Evolutionary conservation across 2,888 invertebrate species (phyloP).

Genomic region (Osmoderma eremita): DNA sequence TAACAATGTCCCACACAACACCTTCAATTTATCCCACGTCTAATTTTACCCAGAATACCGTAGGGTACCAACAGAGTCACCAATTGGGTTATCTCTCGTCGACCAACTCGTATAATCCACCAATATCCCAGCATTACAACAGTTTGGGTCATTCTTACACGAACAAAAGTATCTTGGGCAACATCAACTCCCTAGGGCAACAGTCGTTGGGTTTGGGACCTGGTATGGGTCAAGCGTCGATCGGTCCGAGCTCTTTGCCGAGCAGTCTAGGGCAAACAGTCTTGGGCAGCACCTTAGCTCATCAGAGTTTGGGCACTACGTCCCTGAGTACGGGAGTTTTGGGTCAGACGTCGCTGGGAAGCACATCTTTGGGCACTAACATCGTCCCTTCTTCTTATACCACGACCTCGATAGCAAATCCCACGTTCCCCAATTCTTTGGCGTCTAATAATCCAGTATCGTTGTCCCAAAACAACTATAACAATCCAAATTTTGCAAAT

Average conservation of each 20-base stretch:
- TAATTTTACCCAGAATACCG: slow-evolving; percentile 65
- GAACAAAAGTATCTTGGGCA: slow-evolving; percentile 54
- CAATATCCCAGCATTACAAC: slow-evolving; percentile 58
- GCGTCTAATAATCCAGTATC: slow-evolving; percentile 56
- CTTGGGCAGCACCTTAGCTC: slow-evolving; percentile 39
- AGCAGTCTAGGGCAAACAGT: slow-evolving; percentile 54
- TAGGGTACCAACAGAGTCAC: slow-evolving; percentile 25
- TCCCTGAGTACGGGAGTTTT: slow-evolving; percentile 38
- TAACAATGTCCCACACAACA: slow-evolving; percentile 64
- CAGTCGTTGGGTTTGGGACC: slow-evolving; percentile 32
- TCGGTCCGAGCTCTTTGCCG: slow-evolving; percentile 38
- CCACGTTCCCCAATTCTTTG: slow-evolving; percentile 67
- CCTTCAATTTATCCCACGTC: slow-evolving; percentile 66
- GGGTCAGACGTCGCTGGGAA: slow-evolving; percentile 38
- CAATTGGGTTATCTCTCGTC: slow-evolving; percentile 50
- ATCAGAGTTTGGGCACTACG: slow-evolving; percentile 38
- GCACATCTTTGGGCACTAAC: slow-evolving; percentile 63
- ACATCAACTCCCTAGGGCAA: slow-evolving; percentile 41
- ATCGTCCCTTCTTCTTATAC: slow-evolving; percentile 68
- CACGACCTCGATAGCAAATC: slow-evolving; percentile 65
- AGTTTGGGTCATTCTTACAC: slow-evolving; percentile 57
- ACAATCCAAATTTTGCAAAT: slow-evolving; percentile 67
- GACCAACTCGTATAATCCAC: slow-evolving; percentile 50
- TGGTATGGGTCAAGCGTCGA: slow-evolving; percentile 45
- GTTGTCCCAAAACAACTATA: slow-evolving; percentile 63